Base-by-base conservation (phyloP, 2,113 vertebrate genomes). In the Jaculus jaculus region DNA sequence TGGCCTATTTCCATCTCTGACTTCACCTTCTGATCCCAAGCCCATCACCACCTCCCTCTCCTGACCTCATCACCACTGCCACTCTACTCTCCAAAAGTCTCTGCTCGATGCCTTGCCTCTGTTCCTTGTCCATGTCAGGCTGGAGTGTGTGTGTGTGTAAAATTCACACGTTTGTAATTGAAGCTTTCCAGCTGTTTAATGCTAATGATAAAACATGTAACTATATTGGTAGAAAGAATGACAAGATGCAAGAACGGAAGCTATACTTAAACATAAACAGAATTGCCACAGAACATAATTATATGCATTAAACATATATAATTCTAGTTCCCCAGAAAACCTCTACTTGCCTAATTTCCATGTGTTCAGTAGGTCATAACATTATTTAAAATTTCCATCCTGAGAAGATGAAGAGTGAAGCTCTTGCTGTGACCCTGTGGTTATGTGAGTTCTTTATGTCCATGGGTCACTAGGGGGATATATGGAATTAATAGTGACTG, bases 401-500 rank as follows among this genome's bases (percentile, higher is more conserved):
- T 5, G 42, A 54, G 89, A 78, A 82, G 79, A 12, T 6, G 32
- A 68, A 24, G 42, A n/a, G 5, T 1, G 20, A 1, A 5, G 60
- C 23, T 39, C 26, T 34, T 71, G 21, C 39, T 1, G 0, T 24
- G 84, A 32, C 69, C 80, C 0, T 0, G 32, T 0, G 4, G 39
- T 5, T 12, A 0, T 0, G 39, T 21, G 61, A 0, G 28, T 4
- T 58, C 63, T 34, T 17, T 6, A 6, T 32, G 39, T 7, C 63
- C 18, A 21, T 0, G 12, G 3, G 3, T 2, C 21, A 3, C 28
- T 7, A 2, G 3, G 5, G 15, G 34, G 66, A 61, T 4, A 16
- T 1, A 12, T 30, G 34, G 61, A 65, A 34, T 15, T 1, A 4
- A 4, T 0, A 78, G 39, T 11, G 1, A 21, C 66, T 26, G 1